Conservation (phyloP, 2,113 vertebrate genomes). For the Varanus salvator region DNA sequence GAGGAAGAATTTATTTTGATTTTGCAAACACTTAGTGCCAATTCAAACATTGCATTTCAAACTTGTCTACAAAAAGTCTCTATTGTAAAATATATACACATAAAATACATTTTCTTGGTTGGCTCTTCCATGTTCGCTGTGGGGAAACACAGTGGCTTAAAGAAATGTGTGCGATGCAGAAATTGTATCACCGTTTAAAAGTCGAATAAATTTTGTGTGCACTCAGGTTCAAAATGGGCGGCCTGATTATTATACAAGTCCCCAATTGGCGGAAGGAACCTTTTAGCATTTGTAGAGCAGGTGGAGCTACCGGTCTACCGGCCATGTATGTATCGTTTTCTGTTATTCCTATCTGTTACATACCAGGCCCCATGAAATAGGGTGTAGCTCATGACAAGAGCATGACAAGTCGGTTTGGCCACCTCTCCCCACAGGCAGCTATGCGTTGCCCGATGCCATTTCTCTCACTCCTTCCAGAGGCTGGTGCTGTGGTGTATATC, state of each 20-base stretch:
- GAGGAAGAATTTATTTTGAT: background rate
- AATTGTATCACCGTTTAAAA: background rate
- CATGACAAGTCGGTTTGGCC: background rate
- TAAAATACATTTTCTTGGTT: background rate
- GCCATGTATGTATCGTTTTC: background rate
- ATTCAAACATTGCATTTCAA: background rate
- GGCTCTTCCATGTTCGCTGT: background rate
- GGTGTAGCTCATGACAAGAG: background rate
- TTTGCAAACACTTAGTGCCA: accelerated
- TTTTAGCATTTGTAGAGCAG: background rate
- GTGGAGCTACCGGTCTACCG: background rate
- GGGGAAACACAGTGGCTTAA: background rate
- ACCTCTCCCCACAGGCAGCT: background rate
- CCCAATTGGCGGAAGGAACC: no score
- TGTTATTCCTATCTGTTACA: background rate
- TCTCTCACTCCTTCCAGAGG: no score
- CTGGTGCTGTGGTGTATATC: no score
- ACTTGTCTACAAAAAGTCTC: background rate
- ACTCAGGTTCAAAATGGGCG: background rate
- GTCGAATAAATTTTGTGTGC: background rate
- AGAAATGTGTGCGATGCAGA: background rate
- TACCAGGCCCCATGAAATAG: background rate
- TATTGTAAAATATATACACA: background rate
- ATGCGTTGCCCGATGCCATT: background rate
- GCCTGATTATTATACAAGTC: background rate